phyloP scores from a whole-genome alignment of 2,888 invertebrate genomes.

The Ethmia dodecea region DNA sequence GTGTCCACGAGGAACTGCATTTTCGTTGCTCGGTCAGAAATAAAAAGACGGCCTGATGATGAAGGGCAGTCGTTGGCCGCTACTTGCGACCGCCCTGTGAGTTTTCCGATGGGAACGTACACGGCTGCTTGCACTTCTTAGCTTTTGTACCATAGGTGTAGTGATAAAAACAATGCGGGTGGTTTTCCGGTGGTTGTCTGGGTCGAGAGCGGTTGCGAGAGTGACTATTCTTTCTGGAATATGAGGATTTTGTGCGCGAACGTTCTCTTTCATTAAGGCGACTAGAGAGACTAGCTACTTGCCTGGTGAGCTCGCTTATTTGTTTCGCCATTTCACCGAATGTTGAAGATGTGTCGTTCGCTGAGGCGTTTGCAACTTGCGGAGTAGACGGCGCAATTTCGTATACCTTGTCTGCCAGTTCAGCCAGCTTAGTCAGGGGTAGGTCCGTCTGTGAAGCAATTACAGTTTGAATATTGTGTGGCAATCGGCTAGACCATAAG shows the following conservation, averaged over 20 bases:
- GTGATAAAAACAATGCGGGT: slow-evolving; percentile 11
- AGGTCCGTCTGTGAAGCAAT: slow-evolving; percentile 2
- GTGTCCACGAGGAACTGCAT: slow-evolving; percentile 18
- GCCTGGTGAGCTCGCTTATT: slow-evolving; percentile 2
- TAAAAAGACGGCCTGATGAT: slow-evolving; percentile 21
- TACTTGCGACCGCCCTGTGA: slow-evolving; percentile 15
- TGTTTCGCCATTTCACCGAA: slow-evolving; percentile 1
- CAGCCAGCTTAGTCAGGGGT: too few species aligned
- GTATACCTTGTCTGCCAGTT: slow-evolving; percentile 1
- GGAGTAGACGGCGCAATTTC: slow-evolving; percentile 4
- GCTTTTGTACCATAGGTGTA: slow-evolving; percentile 10
- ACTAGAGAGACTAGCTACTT: slow-evolving; percentile 5
- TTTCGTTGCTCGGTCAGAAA: slow-evolving; percentile 19
- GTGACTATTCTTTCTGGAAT: neutral
- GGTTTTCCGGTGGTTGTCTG: slow-evolving; percentile 8
- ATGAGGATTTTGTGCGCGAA: neutral
- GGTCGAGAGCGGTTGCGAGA: slow-evolving; percentile 3
- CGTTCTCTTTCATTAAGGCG: too few species aligned
- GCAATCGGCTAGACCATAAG: slow-evolving; percentile 2
- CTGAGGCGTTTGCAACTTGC: slow-evolving; percentile 7
- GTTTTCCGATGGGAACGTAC: slow-evolving; percentile 13
- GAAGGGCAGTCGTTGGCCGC: slow-evolving; percentile 19
- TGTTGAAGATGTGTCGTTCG: neutral
- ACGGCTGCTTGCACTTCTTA: slow-evolving; percentile 4
- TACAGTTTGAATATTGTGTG: slow-evolving; percentile 2